Percentiles rank a stretch among this genome's conserved stretches.
These are phyloP conservation scores for Aphyosemion australe DNA, from an alignment of 2,113 vertebrate genomes.

Conservation along the genomic window DNA sequence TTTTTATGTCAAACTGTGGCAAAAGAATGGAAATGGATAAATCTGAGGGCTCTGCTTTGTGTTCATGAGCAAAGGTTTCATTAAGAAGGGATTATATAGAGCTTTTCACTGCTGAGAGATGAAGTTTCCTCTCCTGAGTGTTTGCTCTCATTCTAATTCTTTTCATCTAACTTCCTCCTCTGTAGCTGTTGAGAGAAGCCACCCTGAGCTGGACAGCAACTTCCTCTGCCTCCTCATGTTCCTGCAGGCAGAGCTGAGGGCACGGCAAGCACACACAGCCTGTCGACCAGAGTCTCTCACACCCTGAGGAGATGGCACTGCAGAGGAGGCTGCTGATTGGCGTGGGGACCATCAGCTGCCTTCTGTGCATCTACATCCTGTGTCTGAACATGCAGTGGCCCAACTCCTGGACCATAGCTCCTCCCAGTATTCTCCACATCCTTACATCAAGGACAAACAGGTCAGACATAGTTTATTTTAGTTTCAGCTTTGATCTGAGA, in stretches of 20 bases:
- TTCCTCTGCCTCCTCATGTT: conserved; percentile 26
- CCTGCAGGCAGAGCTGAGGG: conserved; percentile 12
- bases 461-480: conserved; percentile 22
- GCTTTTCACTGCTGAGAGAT: conserved; percentile 21
- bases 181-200: no score
- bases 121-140: conserved; percentile 27
- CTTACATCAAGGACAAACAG: background rate
- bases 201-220: background rate
- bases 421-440: rapidly evolving
- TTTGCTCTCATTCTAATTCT: background rate
- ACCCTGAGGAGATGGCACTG: conserved; percentile 18
- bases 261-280: conserved; percentile 3
- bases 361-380: conserved; percentile 63
- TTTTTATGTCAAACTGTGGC: background rate
- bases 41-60: conserved; percentile 13
- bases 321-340: conserved; percentile 33
- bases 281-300: background rate
- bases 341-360: background rate
- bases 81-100: conserved; percentile 68
- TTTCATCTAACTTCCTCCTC: background rate
- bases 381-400: conserved; percentile 19
- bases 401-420: background rate
- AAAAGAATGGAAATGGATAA: background rate
- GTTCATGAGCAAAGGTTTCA: conserved; percentile 41
- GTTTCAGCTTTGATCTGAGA: background rate